Evolutionary conservation across 2,888 invertebrate species (phyloP).

Genomic region (Tryphoninae sp.): DNA sequence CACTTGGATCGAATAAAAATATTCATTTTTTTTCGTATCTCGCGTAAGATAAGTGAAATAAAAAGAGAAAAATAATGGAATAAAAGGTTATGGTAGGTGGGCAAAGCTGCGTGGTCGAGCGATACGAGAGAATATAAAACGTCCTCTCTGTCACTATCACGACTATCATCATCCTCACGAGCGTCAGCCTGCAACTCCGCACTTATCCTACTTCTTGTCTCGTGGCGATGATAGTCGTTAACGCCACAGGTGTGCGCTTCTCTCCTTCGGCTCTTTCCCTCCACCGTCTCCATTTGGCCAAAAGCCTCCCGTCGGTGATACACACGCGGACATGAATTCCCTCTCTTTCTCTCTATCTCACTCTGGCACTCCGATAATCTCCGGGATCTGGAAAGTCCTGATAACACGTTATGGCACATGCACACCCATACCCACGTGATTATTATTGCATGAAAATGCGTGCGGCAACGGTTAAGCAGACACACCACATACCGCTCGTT

Average conservation of each 20-base stretch:
- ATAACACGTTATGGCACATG: slow-evolving; percentile 11
- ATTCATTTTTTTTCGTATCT: too few species aligned
- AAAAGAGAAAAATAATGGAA: too few species aligned
- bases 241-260: slow-evolving; percentile 74
- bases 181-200: slow-evolving; percentile 9
- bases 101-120: neutral
- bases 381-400: slow-evolving; percentile 35
- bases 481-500: neutral
- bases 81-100: too few species aligned
- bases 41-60: too few species aligned
- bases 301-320: slow-evolving; percentile 41
- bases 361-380: slow-evolving; percentile 29
- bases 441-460: slow-evolving; percentile 25
- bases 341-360: slow-evolving; percentile 16
- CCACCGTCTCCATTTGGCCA: slow-evolving; percentile 42
- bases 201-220: slow-evolving; percentile 64
- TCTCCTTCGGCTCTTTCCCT: slow-evolving; percentile 27
- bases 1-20: too few species aligned
- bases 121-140: neutral
- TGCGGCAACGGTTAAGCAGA: neutral
- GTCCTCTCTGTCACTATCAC: slow-evolving; percentile 10
- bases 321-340: slow-evolving; percentile 12
- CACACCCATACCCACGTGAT: slow-evolving; percentile 4
- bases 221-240: slow-evolving; percentile 65
- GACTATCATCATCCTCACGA: slow-evolving; percentile 39